Evolutionary conservation across 1,140 invertebrate genomes (phyloP).

Genomic region (Amphibalanus amphitrite): DNA sequence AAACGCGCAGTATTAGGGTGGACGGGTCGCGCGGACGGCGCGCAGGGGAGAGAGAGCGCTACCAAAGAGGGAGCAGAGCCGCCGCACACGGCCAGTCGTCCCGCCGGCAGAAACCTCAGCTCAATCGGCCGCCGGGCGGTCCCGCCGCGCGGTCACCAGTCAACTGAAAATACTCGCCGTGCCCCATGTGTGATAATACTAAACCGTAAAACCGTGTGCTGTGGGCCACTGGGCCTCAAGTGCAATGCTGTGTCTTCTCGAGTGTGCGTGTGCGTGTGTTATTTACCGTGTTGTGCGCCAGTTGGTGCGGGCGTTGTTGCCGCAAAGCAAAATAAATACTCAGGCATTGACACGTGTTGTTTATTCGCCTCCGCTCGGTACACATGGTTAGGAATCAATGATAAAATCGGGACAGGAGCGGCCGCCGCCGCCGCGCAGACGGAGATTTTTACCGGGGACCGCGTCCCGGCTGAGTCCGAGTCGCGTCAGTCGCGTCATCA

Average conservation of each 20-base stretch:
- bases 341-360: background rate
- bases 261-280: background rate
- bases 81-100: background rate
- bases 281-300: background rate
- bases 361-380: background rate
- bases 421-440: background rate
- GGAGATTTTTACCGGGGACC: background rate
- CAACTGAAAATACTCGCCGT: no score
- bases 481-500: no score
- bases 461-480: no score
- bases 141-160: no score
- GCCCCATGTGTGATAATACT: background rate
- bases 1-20: no score
- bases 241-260: background rate
- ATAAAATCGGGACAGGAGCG: background rate
- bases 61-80: background rate
- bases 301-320: no score
- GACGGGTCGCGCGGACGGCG: no score
- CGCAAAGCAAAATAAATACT: background rate
- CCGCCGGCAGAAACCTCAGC: background rate
- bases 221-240: background rate
- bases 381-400: background rate
- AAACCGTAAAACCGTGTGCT: background rate
- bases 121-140: background rate
- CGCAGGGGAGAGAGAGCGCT: background rate